These are phyloP conservation scores for Argyrosomus japonicus DNA, from an alignment of 2,113 vertebrate genomes.

Conservation along the genomic window DNA sequence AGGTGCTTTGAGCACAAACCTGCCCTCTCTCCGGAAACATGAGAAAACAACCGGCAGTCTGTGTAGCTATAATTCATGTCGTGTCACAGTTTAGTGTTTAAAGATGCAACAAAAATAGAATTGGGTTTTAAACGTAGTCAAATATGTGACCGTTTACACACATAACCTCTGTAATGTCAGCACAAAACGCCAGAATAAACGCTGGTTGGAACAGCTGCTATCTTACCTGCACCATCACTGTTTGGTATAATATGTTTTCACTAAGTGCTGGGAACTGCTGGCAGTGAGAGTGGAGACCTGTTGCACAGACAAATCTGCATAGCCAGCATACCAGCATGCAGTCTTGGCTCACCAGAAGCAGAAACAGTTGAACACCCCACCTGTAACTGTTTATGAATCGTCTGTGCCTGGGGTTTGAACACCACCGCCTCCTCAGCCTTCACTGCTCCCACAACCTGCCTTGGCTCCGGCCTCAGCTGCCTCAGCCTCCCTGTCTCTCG, in stretches of 20 bases:
- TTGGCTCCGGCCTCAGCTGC: conserved; percentile 15
- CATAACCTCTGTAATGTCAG: background rate
- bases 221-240: conserved; percentile 20
- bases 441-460: conserved; percentile 7
- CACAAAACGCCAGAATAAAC: background rate
- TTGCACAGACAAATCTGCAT: conserved; percentile 51
- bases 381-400: conserved; percentile 65
- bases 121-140: background rate
- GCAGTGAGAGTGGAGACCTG: conserved; percentile 44
- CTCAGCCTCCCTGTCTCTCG: conserved; percentile 7
- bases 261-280: conserved; percentile 33
- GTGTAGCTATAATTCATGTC: conserved; percentile 18
- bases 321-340: conserved; percentile 53
- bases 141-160: conserved; percentile 25
- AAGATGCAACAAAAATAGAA: conserved; percentile 47
- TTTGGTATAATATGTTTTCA: conserved; percentile 45
- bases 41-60: conserved; percentile 41
- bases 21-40: conserved; percentile 39
- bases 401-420: conserved; percentile 42
- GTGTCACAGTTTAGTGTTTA: background rate
- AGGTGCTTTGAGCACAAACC: conserved; percentile 17
- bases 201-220: background rate
- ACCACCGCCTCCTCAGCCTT: conserved; percentile 44
- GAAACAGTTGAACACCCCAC: conserved; percentile 50
- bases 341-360: conserved; percentile 29